Evolutionary conservation across 2,113 vertebrate genomes (phyloP), one percentile per base, ranked within the genome.

Genomic region (Onychostoma macrolepis): DNA sequence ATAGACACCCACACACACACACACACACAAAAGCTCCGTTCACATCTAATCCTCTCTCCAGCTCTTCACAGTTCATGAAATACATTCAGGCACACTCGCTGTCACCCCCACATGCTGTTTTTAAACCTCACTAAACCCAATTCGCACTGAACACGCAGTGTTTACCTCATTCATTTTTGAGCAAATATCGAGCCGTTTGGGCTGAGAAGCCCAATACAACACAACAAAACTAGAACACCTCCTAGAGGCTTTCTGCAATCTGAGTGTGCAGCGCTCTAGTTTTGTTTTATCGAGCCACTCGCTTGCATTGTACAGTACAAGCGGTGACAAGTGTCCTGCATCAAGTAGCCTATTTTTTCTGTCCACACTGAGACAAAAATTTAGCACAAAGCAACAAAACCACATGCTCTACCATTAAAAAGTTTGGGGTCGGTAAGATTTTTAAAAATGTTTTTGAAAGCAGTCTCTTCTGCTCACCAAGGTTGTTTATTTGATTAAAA

Each of bases 31-130:
- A 63, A 12, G 24, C 33, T 43, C 50, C n/a, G 24, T 26, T 77
- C 43, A 86, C 10, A 69, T 36, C 26, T 50, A 58, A 79, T 78
- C 30, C 45, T 50, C 8, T n/a, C 75, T 38, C 24, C 33, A 53
- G 21, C 84, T 78, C 65, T 33, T 71, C 36, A 80, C 21, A 77
- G 21, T 38, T 48, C 21, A 53, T 79, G 43, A 85, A 85, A 79
- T 48, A 85, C 28, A 67, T 50, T 67, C 56, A 38, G 11, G 36
- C 12, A 36, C 0, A 4, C 33, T 72, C 2, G 4, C 36, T 38
- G 69, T 72, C 69, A 72, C 33, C 69, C 26, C 75, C 43, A 26
- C 69, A 84, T 6, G 53, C 50, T 61, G 78, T 61, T 61, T 80
- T 79, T 79, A 79, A 36, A 79, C 50, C 50, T 79, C 48, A 36